These are phyloP conservation scores for Carassius gibelio DNA, from an alignment of 2,113 vertebrate species.

Conservation along the genomic window DNA sequence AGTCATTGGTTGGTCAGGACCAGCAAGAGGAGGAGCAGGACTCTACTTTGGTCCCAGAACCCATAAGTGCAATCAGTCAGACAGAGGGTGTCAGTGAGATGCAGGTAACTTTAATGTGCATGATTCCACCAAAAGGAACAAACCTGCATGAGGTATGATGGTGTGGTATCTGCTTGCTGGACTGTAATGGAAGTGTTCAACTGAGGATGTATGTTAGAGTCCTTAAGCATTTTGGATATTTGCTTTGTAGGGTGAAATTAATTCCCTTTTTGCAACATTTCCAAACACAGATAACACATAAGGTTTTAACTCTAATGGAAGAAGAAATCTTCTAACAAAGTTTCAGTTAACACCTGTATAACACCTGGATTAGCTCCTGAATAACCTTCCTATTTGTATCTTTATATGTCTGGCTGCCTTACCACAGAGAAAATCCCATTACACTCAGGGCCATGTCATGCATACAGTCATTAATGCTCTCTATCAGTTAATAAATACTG, in stretches of 20 bases:
- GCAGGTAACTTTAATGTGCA: constrained; percentile 41
- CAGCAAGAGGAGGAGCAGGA: constrained; percentile 19
- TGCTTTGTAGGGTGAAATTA: background rate
- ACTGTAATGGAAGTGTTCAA: background rate
- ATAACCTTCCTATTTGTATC: background rate
- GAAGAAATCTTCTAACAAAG: background rate
- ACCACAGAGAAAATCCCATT: background rate
- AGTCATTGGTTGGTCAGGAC: background rate
- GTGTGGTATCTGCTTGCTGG: constrained; percentile 11
- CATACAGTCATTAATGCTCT: background rate
- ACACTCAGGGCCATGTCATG: background rate
- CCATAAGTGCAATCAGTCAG: constrained; percentile 6
- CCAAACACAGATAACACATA: background rate
- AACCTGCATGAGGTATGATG: constrained; percentile 12
- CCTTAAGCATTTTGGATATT: background rate
- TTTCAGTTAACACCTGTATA: background rate
- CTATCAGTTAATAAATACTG: background rate
- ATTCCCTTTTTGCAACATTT: background rate
- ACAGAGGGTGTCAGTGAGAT: constrained; percentile 18
- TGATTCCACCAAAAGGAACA: background rate
- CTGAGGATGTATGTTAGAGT: background rate
- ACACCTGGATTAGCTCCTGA: background rate
- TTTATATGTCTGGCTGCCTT: background rate
- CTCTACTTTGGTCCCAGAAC: background rate
- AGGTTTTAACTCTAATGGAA: background rate